Conservation (phyloP, 2,797 vertebrate species). For the Rhodeus uyekii region DNA sequence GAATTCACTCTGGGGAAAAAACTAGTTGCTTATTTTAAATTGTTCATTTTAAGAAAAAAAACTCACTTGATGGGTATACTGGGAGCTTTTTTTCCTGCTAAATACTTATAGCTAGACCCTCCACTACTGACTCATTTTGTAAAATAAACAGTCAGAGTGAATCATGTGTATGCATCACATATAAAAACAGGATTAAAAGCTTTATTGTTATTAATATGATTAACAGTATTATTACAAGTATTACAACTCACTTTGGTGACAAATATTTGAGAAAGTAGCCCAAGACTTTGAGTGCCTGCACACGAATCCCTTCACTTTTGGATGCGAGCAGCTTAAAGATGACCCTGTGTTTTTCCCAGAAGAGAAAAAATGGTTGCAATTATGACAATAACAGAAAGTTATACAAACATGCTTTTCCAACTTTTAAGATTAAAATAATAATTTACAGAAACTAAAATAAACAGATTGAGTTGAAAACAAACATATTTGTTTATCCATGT, state of each 20-base stretch:
- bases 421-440: too few relatives aligned
- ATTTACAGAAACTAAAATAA: background rate
- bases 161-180: background rate
- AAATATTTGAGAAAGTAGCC: constrained; percentile 91
- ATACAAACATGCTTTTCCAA: too few relatives aligned
- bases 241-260: constrained; percentile 74
- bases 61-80: background rate
- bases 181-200: background rate
- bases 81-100: constrained; percentile 1
- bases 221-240: background rate
- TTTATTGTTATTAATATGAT: constrained; percentile 5
- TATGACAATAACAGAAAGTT: too few relatives aligned
- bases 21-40: constrained; percentile 29
- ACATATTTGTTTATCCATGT: background rate
- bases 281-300: constrained; percentile 95
- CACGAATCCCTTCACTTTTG: constrained; percentile 92
- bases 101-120: background rate
- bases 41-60: background rate
- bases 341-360: constrained; percentile 75
- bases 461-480: background rate
- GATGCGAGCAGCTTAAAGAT: constrained; percentile 96
- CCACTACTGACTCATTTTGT: background rate
- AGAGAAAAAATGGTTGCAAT: too few relatives aligned
- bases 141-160: background rate
- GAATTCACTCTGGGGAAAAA: constrained; percentile 15